phyloP scores from a whole-genome alignment of 2,888 invertebrate species.

The Argyresthia albistria region DNA sequence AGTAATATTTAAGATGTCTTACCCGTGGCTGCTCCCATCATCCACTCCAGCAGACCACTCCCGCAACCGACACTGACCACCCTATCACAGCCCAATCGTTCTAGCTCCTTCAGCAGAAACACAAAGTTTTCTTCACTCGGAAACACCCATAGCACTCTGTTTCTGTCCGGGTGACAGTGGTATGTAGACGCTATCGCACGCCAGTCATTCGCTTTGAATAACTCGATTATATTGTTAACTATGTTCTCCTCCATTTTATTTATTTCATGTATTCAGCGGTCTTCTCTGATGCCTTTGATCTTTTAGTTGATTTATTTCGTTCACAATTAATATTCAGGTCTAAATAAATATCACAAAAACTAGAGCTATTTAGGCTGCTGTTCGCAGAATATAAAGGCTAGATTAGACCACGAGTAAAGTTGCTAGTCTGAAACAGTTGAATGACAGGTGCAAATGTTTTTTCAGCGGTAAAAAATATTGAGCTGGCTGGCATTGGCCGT shows the following conservation, averaged over 20 bases:
- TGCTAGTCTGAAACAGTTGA: neutral
- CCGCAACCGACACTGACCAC: constrained; percentile 85
- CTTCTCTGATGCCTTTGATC: no score
- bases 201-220: constrained; percentile 61
- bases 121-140: constrained; percentile 77
- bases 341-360: neutral
- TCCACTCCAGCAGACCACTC: constrained; percentile 87
- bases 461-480: neutral
- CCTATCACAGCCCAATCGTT: constrained; percentile 46
- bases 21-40: constrained; percentile 78
- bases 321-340: no score
- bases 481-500: neutral
- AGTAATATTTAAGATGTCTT: constrained; percentile 14
- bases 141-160: constrained; percentile 81
- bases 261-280: no score
- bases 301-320: no score
- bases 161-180: constrained; percentile 62
- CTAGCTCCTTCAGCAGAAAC: constrained; percentile 65
- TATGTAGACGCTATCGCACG: constrained; percentile 49
- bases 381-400: no score
- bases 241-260: constrained; percentile 44
- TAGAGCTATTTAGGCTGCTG: neutral
- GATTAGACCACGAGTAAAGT: no score
- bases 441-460: neutral
- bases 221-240: constrained; percentile 36